Evolutionary conservation across 2,888 invertebrate genomes (phyloP), one percentile per base, ranked within the genome.

Genomic region (Andrena trimmerana): DNA sequence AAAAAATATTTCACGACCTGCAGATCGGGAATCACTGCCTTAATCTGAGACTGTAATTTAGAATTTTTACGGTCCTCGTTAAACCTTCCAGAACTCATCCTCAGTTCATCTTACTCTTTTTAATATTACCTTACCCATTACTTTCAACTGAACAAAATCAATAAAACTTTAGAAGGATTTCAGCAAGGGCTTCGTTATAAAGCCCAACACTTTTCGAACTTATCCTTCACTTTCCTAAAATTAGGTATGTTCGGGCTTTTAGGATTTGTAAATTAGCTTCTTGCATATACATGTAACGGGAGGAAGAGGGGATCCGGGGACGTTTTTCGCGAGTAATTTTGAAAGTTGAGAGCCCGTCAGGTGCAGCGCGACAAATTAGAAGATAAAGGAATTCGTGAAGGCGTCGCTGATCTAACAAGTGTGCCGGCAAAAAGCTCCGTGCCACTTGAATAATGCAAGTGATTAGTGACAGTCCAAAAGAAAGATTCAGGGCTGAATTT

Each of bases 361-460:
- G 33, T 36, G 81, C 80, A 81, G 80, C 67, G 24, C 57, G 63
- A 81, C 81, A 81, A 81, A 81, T 81, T 81, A 63, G 67, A 50
- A 68, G 81, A 72, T 68, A 73, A 81, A 79, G 80, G 62, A 81
- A 80, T 80, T 42, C 80, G 62, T 31, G 7, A 42, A 63, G 36
- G 29, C 36, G 72, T 63, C 68, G 81, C 48, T 79, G 72, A 72
- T 81, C 81, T 80, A 62, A 63, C 80, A 72, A 81, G 67, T 27
- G 57, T 42, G 73, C 48, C 29, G 5, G 73, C 48, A 72, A 81
- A 79, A 80, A 72, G 68, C 50, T 62, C 29, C 5, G 31, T 50
- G 29, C 52, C 27, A 48, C 57, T 72, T 79, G 73, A 81, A 81
- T 81, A 81, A 81, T 80, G 80, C 72, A 72, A 42, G 67, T 72